Percentiles rank a stretch among this genome's conserved stretches.
Conservation (phyloP, 2,113 vertebrate genomes). For the Chlamydotis undulata region DNA sequence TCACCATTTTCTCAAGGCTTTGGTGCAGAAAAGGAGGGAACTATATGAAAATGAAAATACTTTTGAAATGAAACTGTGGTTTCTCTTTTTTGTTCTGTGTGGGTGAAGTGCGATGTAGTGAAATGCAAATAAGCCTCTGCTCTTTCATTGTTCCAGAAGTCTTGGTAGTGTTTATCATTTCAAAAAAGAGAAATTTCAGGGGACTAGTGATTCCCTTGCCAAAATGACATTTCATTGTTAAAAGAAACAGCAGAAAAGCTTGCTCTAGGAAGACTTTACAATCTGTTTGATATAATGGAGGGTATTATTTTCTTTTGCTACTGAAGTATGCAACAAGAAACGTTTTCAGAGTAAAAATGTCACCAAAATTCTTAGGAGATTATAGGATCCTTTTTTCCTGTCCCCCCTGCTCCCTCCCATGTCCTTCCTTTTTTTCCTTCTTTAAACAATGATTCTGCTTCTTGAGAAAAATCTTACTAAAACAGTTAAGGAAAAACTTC, state of each 20-base stretch:
- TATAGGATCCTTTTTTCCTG: neutral
- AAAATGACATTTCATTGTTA: neutral
- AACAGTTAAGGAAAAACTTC: neutral
- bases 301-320: neutral
- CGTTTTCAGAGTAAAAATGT: neutral
- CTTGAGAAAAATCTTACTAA: neutral
- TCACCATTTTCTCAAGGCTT: neutral
- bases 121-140: neutral
- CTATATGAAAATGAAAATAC: neutral
- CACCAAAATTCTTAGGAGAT: neutral
- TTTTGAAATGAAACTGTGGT: neutral
- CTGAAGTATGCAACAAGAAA: neutral
- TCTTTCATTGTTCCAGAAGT: neutral
- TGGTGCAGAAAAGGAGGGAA: neutral
- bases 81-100: neutral
- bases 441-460: neutral
- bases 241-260: slow-evolving; percentile 6
- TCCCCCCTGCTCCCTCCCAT: no score
- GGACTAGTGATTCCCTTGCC: neutral
- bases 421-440: neutral
- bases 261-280: neutral
- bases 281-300: neutral
- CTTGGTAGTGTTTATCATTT: neutral
- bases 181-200: neutral
- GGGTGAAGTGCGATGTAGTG: neutral